phyloP scores from a whole-genome alignment of 1,140 invertebrate species.

The Gyrodactylus bullatarudis region DNA sequence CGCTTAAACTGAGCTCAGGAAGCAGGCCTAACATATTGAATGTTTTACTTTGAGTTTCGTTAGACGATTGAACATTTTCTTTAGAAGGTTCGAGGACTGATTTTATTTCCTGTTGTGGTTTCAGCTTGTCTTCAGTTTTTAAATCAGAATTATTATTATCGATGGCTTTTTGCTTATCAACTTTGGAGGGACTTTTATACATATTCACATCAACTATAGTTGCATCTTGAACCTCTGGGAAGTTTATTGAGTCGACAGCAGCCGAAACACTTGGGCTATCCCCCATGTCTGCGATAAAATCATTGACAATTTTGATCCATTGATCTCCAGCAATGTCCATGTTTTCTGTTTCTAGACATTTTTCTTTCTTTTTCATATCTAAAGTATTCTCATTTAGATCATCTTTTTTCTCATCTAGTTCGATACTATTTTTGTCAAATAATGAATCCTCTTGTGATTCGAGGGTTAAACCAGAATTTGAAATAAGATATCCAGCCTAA shows the following conservation, averaged over 20 bases:
- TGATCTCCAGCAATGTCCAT: background rate
- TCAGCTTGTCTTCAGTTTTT: background rate
- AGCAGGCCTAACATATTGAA: background rate
- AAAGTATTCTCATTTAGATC: background rate
- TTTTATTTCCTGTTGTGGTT: background rate
- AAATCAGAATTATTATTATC: background rate
- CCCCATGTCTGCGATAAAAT: background rate
- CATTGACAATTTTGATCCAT: background rate
- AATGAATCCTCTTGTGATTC: background rate
- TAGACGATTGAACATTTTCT: background rate
- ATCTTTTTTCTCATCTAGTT: background rate
- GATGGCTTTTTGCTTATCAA: background rate
- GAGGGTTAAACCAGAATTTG: too few species aligned
- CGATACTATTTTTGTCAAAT: background rate
- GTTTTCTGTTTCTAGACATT: background rate
- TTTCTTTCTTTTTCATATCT: too few species aligned
- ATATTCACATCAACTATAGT: too few species aligned
- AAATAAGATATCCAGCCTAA: too few species aligned
- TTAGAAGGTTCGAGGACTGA: background rate
- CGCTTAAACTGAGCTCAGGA: background rate
- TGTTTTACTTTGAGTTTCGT: background rate
- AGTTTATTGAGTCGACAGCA: too few species aligned
- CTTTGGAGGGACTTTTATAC: too few species aligned
- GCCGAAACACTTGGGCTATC: background rate
- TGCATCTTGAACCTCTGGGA: background rate